Base-by-base conservation (phyloP, 2,888 invertebrate species). In the Oxycera nigricornis region DNA sequence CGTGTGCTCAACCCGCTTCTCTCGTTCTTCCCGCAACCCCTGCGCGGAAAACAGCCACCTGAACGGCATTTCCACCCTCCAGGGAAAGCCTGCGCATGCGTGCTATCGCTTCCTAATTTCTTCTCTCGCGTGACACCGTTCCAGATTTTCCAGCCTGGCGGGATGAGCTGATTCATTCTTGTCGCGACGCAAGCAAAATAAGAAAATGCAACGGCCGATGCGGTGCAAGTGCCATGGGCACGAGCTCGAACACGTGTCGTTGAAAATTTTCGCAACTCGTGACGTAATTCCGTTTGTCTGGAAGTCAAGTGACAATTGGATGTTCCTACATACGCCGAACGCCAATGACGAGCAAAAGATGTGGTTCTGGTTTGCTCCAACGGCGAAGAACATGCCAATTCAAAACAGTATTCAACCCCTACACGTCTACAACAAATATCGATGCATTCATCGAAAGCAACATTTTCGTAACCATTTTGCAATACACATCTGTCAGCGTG, bases 61-160 rank as follows among this genome's bases (percentile, higher is more conserved):
- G 65, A 65, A 65, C 41, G 65, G 65, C 41, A 39, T 14, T 41
- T 39, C 2, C 65, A 65, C 65, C 65, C 65, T 65, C 30, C 17
- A 24, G 24, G 41, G 26, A 65, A 22, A 35, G 17, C 22, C 17
- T 24, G 17, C 65, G 65, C 65, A 65, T 65, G 65, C 39, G 24
- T 41, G 30, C 39, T 2, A 39, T 24, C n/a, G n/a, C n/a, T n/a
- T n/a, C n/a, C n/a, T n/a, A n/a, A 24, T 17, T 9, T 61, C 26
- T 61, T 31, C 26, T 61, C 61, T 2, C 7, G 7, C 26, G 39
- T 20, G 62, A 9, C 14, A 30, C n/a, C 65, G 20, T 39, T 41
- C 39, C 39, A 9, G 22, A 39, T 20, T 65, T 65, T 65, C 65
- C 65, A 39, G 6, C 11, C 1, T 1, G 65, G 22, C 39, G 65